These are phyloP conservation scores for Amia ocellicauda DNA, from an alignment of 2,113 vertebrate genomes.

Conservation along the genomic window DNA sequence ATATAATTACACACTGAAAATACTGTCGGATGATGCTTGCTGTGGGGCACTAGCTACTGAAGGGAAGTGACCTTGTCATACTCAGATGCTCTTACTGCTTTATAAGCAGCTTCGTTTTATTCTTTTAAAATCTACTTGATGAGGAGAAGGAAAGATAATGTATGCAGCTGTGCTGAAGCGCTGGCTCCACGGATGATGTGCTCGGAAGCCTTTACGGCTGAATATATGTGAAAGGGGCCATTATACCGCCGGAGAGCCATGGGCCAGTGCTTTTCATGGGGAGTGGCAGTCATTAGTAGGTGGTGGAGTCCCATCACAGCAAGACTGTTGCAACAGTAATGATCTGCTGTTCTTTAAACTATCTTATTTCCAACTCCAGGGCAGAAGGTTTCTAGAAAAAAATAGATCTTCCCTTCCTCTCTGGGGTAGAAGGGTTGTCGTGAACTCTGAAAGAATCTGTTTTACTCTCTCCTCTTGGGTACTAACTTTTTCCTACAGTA, in stretches of 20 bases:
- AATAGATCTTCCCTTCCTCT: too few relatives aligned
- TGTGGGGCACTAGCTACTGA: too few relatives aligned
- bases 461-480: not conserved
- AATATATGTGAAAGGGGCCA: not conserved
- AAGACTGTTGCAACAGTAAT: not conserved
- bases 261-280: not conserved
- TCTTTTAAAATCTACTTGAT: not conserved
- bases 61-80: too few relatives aligned
- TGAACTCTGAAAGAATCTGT: not conserved
- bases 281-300: slow-evolving; percentile 1
- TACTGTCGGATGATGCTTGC: too few relatives aligned
- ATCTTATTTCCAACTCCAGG: not conserved
- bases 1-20: too few relatives aligned
- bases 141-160: not conserved
- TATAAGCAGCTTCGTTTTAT: not conserved
- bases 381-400: not conserved
- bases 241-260: not conserved
- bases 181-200: not conserved
- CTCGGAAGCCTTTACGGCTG: not conserved
- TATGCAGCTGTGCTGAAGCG: not conserved
- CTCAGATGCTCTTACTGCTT: not conserved
- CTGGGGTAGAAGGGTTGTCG: not conserved
- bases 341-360: not conserved
- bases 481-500: not conserved
- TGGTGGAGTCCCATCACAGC: not conserved